These are phyloP conservation scores for Gastrophysa polygoni DNA, from an alignment of 2,888 invertebrate species.

Conservation along the genomic window DNA sequence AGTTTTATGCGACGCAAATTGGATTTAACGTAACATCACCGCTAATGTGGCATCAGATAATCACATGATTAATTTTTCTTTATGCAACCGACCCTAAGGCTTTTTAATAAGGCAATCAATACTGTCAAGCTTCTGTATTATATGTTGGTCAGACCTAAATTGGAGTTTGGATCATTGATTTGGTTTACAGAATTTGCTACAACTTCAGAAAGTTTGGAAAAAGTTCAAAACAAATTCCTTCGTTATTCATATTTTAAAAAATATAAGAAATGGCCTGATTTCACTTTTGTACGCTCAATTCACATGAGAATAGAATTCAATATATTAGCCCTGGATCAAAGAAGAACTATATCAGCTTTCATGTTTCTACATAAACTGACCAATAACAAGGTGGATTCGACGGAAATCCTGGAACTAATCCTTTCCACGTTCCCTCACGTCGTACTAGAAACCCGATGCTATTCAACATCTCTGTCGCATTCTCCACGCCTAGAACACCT, in stretches of 20 bases:
- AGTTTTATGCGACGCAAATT: too few relatives aligned
- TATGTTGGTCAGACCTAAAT: conserved; percentile 5
- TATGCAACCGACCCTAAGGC: too few relatives aligned
- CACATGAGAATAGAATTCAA: too few relatives aligned
- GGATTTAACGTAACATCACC: too few relatives aligned
- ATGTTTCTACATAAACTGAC: neutral
- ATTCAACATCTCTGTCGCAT: too few relatives aligned
- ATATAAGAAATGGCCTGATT: neutral
- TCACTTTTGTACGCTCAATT: too few relatives aligned
- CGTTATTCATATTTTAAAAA: neutral
- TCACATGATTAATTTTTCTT: too few relatives aligned
- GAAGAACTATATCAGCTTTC: neutral
- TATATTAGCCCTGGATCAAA: conserved; percentile 2
- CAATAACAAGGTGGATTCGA: neutral
- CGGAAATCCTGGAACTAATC: neutral
- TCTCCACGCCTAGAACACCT: too few relatives aligned
- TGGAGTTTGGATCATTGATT: too few relatives aligned
- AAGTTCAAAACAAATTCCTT: neutral
- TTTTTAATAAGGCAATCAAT: neutral
- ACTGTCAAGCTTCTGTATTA: conserved; percentile 1
- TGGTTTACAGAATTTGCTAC: neutral
- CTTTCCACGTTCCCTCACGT: too few relatives aligned
- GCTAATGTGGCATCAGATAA: too few relatives aligned
- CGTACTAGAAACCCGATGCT: too few relatives aligned
- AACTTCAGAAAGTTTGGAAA: neutral